Evolutionary conservation across 2,797 vertebrate genomes (phyloP).

Genomic region (Phyllotis vaccarum): DNA sequence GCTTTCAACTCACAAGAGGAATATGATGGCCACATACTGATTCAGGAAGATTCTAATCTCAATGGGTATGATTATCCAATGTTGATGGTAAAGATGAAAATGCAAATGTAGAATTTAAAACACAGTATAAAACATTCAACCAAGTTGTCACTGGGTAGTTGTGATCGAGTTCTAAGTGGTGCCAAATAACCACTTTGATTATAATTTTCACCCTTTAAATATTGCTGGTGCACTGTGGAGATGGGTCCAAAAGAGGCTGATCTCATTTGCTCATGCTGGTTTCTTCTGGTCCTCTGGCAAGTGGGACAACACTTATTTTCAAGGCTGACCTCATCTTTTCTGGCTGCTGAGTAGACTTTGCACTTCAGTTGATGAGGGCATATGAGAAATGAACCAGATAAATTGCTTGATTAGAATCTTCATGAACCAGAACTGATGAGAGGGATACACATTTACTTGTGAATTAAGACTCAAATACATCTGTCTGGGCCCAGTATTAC

Average conservation of each 20-base stretch:
- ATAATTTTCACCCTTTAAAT: constrained; percentile 34
- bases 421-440: constrained; percentile 81
- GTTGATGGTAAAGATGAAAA: constrained; percentile 16
- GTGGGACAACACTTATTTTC: constrained; percentile 70
- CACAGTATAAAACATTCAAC: neutral
- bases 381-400: constrained; percentile 80
- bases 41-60: neutral
- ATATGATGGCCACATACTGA: neutral
- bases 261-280: constrained; percentile 36
- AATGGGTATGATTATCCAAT: neutral
- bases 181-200: neutral
- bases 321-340: constrained; percentile 79
- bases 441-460: constrained; percentile 68
- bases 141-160: neutral
- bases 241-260: neutral
- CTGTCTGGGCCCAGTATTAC: constrained; percentile 17
- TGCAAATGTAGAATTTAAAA: neutral
- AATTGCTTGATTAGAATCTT: constrained; percentile 83
- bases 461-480: constrained; percentile 79
- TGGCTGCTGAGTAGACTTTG: constrained; percentile 69
- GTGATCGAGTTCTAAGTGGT: neutral
- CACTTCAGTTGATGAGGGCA: constrained; percentile 79
- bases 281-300: constrained; percentile 61
- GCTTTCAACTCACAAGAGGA: neutral
- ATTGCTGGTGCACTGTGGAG: neutral